A percentile compares a stretch with the other conserved stretches of the same genome.
Conservation (phyloP, 2,113 vertebrate species). For the Phainopepla nitens region DNA sequence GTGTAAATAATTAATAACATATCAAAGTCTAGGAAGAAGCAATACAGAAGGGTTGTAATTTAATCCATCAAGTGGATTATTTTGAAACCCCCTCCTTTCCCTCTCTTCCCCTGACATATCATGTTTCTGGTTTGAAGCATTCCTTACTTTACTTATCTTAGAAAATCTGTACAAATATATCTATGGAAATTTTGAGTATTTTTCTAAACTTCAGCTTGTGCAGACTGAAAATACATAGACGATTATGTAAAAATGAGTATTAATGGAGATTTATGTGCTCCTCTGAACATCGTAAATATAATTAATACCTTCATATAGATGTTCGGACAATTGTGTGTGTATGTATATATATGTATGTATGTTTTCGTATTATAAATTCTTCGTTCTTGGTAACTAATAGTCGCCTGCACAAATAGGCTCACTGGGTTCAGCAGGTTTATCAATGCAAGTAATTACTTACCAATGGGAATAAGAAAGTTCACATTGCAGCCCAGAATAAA, state of each 20-base stretch:
- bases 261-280: not conserved
- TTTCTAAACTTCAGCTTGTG: not conserved
- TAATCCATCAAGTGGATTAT: not conserved
- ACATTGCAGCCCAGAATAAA: not conserved
- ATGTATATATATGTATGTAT: not conserved
- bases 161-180: not conserved
- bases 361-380: not conserved
- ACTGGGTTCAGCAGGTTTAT: constrained; percentile 16
- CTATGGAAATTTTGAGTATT: not conserved
- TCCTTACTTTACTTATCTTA: not conserved
- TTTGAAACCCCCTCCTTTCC: not conserved
- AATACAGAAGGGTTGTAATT: not conserved
- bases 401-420: not conserved
- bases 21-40: not conserved
- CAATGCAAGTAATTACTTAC: not conserved
- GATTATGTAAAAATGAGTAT: not conserved
- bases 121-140: not conserved
- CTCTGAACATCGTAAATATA: not conserved
- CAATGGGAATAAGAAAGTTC: not conserved
- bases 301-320: not conserved
- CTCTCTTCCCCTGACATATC: not conserved
- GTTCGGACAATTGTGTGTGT: not conserved
- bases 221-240: not conserved
- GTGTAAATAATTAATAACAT: not conserved
- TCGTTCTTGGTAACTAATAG: not conserved